Evolutionary conservation across 1,140 invertebrate genomes (phyloP).

Genomic region (Drosophila truncata): DNA sequence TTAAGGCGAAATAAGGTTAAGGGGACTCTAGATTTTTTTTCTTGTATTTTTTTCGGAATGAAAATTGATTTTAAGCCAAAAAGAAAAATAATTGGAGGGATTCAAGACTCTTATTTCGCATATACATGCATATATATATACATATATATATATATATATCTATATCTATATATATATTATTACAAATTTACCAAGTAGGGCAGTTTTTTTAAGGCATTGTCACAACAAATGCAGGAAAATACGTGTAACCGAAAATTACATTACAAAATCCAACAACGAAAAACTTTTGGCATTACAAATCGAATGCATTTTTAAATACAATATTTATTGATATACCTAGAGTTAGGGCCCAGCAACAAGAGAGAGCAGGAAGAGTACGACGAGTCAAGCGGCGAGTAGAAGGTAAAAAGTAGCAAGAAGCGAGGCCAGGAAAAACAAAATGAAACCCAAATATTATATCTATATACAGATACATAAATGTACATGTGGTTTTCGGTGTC

Average conservation of each 20-base stretch:
- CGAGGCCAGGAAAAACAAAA: slow-evolving; percentile 7
- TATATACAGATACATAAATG: slow-evolving; percentile 73
- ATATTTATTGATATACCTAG: slow-evolving; percentile 75
- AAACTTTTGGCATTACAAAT: slow-evolving; percentile 78
- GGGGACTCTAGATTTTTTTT: slow-evolving; percentile 27
- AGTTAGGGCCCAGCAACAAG: slow-evolving; percentile 33
- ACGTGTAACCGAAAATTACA: slow-evolving; percentile 77
- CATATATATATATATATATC: slow-evolving; percentile 12
- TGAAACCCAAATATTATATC: slow-evolving; percentile 60
- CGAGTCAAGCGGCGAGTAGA: neutral
- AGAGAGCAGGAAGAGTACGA: slow-evolving; percentile 5
- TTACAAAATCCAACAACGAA: slow-evolving; percentile 84
- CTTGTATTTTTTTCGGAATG: slow-evolving; percentile 23
- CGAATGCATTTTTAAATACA: slow-evolving; percentile 82
- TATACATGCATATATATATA: slow-evolving; percentile 67
- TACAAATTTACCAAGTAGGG: slow-evolving; percentile 59
- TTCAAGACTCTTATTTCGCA: slow-evolving; percentile 82
- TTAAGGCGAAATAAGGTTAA: slow-evolving; percentile 40
- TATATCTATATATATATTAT: slow-evolving; percentile 21
- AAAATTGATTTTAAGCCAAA: slow-evolving; percentile 58
- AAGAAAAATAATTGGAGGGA: slow-evolving; percentile 65
- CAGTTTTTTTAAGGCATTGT: slow-evolving; percentile 64
- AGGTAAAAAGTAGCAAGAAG: neutral
- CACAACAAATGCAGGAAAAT: slow-evolving; percentile 78
- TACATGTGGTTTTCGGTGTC: slow-evolving; percentile 81